These are phyloP conservation scores for Eupithecia pulchellata DNA, from an alignment of 2,888 invertebrate genomes.

Conservation along the genomic window DNA sequence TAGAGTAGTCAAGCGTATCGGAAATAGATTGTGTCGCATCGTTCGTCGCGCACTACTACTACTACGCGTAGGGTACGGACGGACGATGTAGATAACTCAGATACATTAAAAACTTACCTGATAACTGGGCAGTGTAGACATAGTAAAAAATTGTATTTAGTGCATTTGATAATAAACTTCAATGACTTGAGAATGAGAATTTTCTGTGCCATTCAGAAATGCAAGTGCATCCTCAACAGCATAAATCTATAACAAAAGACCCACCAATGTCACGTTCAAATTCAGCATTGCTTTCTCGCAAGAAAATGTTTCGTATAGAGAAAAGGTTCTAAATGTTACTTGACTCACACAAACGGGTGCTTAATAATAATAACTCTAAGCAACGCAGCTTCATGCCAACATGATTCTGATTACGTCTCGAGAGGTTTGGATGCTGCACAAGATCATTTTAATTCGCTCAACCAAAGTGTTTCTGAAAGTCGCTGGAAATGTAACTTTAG, in stretches of 20 bases:
- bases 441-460: slow-evolving; percentile 33
- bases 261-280: neutral
- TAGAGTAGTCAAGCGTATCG: slow-evolving; percentile 69
- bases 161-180: neutral
- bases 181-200: neutral
- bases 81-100: neutral
- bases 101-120: neutral
- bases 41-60: slow-evolving; percentile 29
- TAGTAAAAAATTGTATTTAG: neutral
- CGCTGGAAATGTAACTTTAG: slow-evolving; percentile 35
- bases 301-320: neutral
- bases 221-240: neutral
- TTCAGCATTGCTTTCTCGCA: neutral
- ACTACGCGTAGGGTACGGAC: no score
- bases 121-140: neutral
- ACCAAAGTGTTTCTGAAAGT: slow-evolving; percentile 24
- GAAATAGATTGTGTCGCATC: slow-evolving; percentile 64
- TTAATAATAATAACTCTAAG: no score
- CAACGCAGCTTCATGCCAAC: neutral
- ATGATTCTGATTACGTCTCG: slow-evolving; percentile 8
- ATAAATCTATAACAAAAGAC: neutral
- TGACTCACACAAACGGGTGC: no score
- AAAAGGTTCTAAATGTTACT: no score
- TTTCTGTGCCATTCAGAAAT: no score
- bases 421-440: slow-evolving; percentile 33